Evolutionary conservation across 2,113 vertebrate genomes (phyloP), one percentile per base, ranked within the genome.

Genomic region (Strix aluco): DNA sequence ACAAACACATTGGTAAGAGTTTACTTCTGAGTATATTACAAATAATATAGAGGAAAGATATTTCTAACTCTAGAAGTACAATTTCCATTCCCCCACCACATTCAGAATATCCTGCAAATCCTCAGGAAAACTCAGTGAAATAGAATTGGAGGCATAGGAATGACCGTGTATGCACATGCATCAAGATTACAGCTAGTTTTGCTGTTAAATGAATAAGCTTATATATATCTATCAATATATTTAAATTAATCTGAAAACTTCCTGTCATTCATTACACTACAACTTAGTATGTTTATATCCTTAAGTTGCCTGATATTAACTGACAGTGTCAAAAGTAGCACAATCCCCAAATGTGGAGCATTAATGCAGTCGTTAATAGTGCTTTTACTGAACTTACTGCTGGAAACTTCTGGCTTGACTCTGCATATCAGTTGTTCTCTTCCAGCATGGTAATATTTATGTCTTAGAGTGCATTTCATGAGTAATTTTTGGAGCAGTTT

Each of bases 1-100:
- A 25, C 29, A 67, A 61, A 65, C 34, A 72, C 18, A 71, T 49
- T 52, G 7, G 12, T 52, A 77, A 57, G 38, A 66, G 9, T 49
- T 81, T 58, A 70, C 34, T 58, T 75, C 42, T 81, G 38, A 10
- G 4, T 70, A 23, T 70, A 65, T 81, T 65, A 59, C 25, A 82
- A 61, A 66, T 34, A 59, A 49, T 72, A 26, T 11, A 42, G 52
- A 44, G 51, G 71, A 66, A 59, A 51, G n/a, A 47, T 80, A n/a
- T 9, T 57, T 89, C 58, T 67, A 55, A 57, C 57, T 40, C 32
- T 40, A 25, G 32, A 86, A 81, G 72, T 59, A 46, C 4, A 22
- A 6, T 58, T 55, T 40, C 23, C 9, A 3, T 12, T 8, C 23
- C 5, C 2, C 9, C 13, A 2, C 7, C 13, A 15, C 27, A 10